Percentiles rank a stretch among this genome's conserved stretches.
Conservation (phyloP, 2,888 invertebrate genomes). For the Anarsia innoxiella region DNA sequence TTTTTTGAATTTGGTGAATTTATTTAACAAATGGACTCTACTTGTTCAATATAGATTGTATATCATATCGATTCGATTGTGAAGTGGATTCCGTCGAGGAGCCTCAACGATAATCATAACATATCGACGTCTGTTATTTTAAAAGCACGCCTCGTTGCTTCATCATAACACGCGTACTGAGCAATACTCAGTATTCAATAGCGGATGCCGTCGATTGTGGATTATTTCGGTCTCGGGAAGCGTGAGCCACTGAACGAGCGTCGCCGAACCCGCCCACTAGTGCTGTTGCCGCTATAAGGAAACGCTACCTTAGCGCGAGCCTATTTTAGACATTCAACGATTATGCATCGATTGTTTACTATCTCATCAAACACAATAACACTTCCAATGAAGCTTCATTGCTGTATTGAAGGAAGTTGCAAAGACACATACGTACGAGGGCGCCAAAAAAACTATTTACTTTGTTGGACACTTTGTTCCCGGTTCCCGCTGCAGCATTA, state of each 20-base stretch:
- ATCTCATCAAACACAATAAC: too few relatives aligned
- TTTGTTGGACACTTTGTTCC: neutral
- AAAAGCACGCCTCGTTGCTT: constrained; percentile 23
- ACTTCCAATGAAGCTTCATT: neutral
- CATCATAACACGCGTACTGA: constrained; percentile 29
- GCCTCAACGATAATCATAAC: constrained; percentile 23
- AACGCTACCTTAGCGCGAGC: constrained; percentile 31
- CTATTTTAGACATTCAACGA: constrained; percentile 34
- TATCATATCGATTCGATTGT: constrained; percentile 20
- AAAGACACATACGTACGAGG: neutral
- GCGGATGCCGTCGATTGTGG: constrained; percentile 63
- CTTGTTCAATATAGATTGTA: neutral
- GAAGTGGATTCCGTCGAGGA: constrained; percentile 14
- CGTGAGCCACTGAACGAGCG: constrained; percentile 41
- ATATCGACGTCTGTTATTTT: constrained; percentile 30
- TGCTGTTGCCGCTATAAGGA: constrained; percentile 45
- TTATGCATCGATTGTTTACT: constrained; percentile 11
- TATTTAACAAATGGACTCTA: too few relatives aligned
- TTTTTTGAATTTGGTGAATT: too few relatives aligned
- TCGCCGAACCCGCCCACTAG: constrained; percentile 33
- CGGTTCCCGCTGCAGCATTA: neutral
- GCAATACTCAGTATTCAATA: constrained; percentile 45
- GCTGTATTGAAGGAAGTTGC: neutral
- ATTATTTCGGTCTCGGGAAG: constrained; percentile 68
- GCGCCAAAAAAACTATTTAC: too few relatives aligned